phyloP scores from a whole-genome alignment of 2,797 vertebrate genomes.

The Notolepis coatsorum region DNA sequence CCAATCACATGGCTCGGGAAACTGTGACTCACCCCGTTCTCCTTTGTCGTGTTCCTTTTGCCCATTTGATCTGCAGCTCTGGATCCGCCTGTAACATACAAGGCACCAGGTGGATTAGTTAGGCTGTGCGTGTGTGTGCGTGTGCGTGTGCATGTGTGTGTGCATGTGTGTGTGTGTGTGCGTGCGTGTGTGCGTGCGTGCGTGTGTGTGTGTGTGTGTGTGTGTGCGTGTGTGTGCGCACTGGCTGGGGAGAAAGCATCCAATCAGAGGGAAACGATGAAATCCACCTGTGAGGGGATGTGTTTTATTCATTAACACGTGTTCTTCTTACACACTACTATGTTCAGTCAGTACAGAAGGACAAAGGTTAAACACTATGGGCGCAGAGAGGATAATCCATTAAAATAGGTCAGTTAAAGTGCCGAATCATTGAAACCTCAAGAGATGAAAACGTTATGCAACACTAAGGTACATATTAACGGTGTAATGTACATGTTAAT shows the following conservation, averaged over 20 bases:
- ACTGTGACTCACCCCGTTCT: slow-evolving; percentile 87
- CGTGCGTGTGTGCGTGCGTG: not conserved
- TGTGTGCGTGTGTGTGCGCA: not conserved
- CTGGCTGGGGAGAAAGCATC: not conserved
- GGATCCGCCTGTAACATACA: slow-evolving; percentile 70
- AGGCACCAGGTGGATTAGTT: not conserved
- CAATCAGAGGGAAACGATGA: not conserved
- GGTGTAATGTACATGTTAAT: too few species aligned
- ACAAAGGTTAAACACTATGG: too few species aligned
- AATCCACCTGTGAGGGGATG: too few species aligned
- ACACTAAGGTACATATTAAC: too few species aligned
- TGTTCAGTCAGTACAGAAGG: too few species aligned
- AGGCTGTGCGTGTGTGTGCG: not conserved
- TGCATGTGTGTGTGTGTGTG: not conserved
- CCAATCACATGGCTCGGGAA: too few species aligned
- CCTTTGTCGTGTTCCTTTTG: slow-evolving; percentile 88
- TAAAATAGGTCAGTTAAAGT: too few species aligned
- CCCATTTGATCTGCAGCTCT: slow-evolving; percentile 78
- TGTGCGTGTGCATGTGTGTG: slow-evolving; percentile 1
- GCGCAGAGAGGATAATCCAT: too few species aligned
- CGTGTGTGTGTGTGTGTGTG: not conserved
- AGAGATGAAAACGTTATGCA: too few species aligned
- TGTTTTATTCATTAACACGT: too few species aligned
- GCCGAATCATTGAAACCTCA: too few species aligned
- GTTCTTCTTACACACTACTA: too few species aligned